phyloP scores from a whole-genome alignment of 2,113 vertebrate genomes.

The Pedetes capensis region DNA sequence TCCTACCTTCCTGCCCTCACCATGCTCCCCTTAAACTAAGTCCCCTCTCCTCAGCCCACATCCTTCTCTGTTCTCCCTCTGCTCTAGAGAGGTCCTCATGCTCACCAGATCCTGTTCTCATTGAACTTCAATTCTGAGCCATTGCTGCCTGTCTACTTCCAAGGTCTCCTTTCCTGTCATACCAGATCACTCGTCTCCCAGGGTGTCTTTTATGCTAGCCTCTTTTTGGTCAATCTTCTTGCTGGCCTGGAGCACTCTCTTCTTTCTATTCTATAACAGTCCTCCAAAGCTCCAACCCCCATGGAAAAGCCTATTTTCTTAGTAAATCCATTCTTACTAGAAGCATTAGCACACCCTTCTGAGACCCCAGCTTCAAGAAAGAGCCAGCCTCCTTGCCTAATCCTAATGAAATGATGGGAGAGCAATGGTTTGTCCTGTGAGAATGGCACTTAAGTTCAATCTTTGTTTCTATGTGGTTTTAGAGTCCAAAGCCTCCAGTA shows the following conservation, averaged over 20 bases:
- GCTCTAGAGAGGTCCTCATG: neutral
- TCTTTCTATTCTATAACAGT: neutral
- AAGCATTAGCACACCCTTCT: neutral
- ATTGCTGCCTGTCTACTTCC: neutral
- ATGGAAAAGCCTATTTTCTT: neutral
- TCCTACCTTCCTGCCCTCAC: neutral
- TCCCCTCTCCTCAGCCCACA: neutral
- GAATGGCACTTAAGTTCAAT: neutral
- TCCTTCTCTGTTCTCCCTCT: neutral
- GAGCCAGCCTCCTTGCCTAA: neutral
- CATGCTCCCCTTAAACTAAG: neutral
- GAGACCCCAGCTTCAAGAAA: neutral
- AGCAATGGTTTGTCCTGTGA: neutral
- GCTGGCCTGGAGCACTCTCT: neutral
- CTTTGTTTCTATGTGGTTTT: conserved; percentile 6
- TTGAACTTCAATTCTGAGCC: neutral
- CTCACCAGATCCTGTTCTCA: neutral
- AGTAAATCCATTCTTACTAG: neutral
- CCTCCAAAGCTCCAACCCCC: neutral
- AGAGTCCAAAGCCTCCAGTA: conserved; percentile 7
- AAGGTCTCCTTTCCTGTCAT: neutral
- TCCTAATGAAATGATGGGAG: neutral
- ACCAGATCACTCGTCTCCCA: neutral
- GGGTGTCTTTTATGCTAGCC: neutral
- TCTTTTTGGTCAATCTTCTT: neutral